A percentile compares a stretch with the other conserved stretches of the same genome.
Conservation (phyloP, 1,140 invertebrate genomes). For the Drosophila pallidifrons region DNA sequence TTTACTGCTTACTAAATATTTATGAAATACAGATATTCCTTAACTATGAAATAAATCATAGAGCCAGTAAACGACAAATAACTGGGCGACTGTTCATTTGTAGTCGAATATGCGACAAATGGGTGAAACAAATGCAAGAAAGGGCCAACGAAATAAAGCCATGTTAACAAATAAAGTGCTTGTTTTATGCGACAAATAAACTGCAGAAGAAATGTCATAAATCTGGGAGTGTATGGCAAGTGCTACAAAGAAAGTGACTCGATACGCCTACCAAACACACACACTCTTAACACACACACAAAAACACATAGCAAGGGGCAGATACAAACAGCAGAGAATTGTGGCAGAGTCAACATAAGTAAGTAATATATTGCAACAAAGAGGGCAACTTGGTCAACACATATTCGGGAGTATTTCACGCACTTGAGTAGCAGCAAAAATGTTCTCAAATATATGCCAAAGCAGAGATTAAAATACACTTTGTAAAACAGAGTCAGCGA, state of each 20-base stretch:
- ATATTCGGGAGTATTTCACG: slow-evolving; percentile 3
- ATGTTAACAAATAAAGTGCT: slow-evolving; percentile 76
- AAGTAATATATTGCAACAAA: slow-evolving; percentile 56
- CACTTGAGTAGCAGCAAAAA: slow-evolving; percentile 1
- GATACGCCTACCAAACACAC: slow-evolving; percentile 58
- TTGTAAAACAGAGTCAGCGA: neutral
- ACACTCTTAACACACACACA: neutral
- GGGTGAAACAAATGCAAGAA: slow-evolving; percentile 1
- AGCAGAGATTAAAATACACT: neutral
- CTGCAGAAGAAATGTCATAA: slow-evolving; percentile 69
- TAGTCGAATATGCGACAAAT: slow-evolving; percentile 57
- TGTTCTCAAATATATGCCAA: neutral
- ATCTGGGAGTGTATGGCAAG: slow-evolving; percentile 64
- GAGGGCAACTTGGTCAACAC: slow-evolving; percentile 36
- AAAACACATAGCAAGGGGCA: slow-evolving; percentile 1
- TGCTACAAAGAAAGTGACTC: slow-evolving; percentile 60
- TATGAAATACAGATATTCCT: too few species aligned
- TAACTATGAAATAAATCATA: slow-evolving; percentile 19
- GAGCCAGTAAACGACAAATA: neutral
- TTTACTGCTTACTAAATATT: too few species aligned
- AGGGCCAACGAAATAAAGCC: slow-evolving; percentile 48
- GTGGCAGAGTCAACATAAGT: slow-evolving; percentile 54
- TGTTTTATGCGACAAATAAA: slow-evolving; percentile 54
- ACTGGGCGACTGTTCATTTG: slow-evolving; percentile 30
- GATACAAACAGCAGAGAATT: slow-evolving; percentile 20